These are phyloP conservation scores for Phyllostomus discolor DNA, from an alignment of 2,113 vertebrate genomes.

Conservation along the genomic window DNA sequence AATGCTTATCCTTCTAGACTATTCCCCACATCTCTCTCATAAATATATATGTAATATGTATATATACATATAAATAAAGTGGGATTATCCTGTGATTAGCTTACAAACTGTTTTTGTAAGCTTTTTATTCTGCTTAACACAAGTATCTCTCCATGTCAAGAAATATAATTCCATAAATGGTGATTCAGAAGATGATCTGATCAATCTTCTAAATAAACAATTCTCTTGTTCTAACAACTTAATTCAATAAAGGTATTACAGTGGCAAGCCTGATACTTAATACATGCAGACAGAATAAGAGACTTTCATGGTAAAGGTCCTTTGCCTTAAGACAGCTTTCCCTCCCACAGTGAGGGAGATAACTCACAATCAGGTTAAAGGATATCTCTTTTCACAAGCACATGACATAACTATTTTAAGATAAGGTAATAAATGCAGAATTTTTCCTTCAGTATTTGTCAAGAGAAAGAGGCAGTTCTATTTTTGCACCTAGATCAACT, in stretches of 20 bases:
- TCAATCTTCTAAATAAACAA: slow-evolving; percentile 7
- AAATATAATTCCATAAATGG: slow-evolving; percentile 20
- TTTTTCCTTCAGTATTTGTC: slow-evolving; percentile 35
- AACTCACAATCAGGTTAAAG: not conserved
- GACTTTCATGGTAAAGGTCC: not conserved
- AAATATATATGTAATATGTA: not conserved
- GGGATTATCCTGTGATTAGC: not conserved
- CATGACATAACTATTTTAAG: slow-evolving; percentile 59
- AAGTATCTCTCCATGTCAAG: slow-evolving; percentile 12
- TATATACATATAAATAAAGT: not conserved
- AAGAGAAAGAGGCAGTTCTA: slow-evolving; percentile 48
- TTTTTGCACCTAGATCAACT: slow-evolving; percentile 60
- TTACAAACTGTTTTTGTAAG: not conserved
- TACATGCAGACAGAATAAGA: not conserved
- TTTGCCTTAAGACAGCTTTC: not conserved
- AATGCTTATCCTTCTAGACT: not conserved
- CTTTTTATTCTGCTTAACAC: not conserved
- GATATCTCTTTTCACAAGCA: slow-evolving; percentile 20
- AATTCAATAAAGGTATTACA: not conserved
- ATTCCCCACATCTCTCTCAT: not conserved
- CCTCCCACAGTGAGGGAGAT: not conserved
- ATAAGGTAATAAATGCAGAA: slow-evolving; percentile 6
- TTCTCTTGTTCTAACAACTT: not conserved
- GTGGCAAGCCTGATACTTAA: not conserved
- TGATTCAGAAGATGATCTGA: not conserved